Evolutionary conservation across 1,140 invertebrate genomes (phyloP).

Genomic region (Nilaparvata lugens): DNA sequence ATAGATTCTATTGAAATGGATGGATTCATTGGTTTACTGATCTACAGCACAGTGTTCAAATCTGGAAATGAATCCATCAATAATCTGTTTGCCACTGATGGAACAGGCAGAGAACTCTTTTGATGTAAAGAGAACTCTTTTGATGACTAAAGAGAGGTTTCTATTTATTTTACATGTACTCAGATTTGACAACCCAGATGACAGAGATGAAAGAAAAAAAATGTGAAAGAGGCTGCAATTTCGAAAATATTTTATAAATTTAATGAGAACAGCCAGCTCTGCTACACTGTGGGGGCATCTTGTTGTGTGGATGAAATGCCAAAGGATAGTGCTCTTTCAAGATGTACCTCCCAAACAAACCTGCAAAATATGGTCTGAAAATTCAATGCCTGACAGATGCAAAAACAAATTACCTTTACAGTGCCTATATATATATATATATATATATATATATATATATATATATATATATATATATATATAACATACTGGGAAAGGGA

Average conservation of each 20-base stretch:
- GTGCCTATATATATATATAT: neutral
- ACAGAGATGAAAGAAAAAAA: too few species aligned
- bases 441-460: neutral
- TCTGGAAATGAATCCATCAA: neutral
- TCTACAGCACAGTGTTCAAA: slow-evolving; percentile 5
- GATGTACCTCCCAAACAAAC: too few species aligned
- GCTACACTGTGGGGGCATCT: slow-evolving; percentile 25
- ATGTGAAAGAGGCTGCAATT: too few species aligned
- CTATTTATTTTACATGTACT: slow-evolving; percentile 15
- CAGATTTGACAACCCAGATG: too few species aligned
- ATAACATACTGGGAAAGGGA: neutral
- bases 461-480: too few species aligned
- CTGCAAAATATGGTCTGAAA: too few species aligned
- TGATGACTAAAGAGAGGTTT: slow-evolving; percentile 22
- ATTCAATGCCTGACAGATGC: too few species aligned
- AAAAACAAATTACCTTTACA: too few species aligned
- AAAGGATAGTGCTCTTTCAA: slow-evolving; percentile 32
- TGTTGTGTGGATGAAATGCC: slow-evolving; percentile 32
- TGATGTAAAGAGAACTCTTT: too few species aligned
- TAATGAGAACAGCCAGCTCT: slow-evolving; percentile 23
- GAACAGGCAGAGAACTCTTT: slow-evolving; percentile 22
- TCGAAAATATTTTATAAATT: slow-evolving; percentile 15
- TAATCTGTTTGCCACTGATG: slow-evolving; percentile 15
- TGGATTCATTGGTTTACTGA: slow-evolving; percentile 4
- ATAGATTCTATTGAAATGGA: neutral